Base-by-base conservation (phyloP, 2,888 invertebrate species). In the Adelphocoris suturalis region DNA sequence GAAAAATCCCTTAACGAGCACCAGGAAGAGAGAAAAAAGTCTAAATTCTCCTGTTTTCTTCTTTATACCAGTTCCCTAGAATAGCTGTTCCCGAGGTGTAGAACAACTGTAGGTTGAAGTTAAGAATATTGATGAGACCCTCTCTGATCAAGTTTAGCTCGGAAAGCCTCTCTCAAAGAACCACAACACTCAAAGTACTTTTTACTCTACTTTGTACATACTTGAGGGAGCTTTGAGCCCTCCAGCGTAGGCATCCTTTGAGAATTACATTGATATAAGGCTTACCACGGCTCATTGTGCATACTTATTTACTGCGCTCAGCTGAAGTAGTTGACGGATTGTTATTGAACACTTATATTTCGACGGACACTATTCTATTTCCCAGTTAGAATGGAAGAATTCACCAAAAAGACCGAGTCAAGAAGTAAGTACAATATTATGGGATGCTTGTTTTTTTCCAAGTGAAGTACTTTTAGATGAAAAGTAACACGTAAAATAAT, bases 141-240 rank as follows among this genome's bases (percentile, higher is more conserved):
- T 57, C 14, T 12, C 68, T 68, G 19, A 68, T 68, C 68, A 27
- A 68, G 27, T 68, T 68, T 19, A 12, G 61, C 61, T 16, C 2
- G 16, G 52, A 16, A 52, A 52, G 14, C 16, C 52, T 16, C 16
- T 52, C 16, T 52, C 52, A 57, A 16, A 7, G 57, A 57, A 57
- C 57, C 57, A n/a, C 57, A 57, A 57, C 57, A 57, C 16, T 52
- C 57, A 0, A 57, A 57, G 57, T 57, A n/a, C 57, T 57, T 57
- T n/a, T 16, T n/a, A n/a, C n/a, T n/a, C 57, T 57, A 57, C 57
- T 57, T 57, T 57, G 57, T 57, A n/a, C 16, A 57, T 57, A n/a
- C 57, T n/a, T 57, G 57, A 57, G 57, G 19, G 14, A n/a, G 57
- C n/a, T 16, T 57, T n/a, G 19, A 57, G 57, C 57, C 57, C n/a